Evolutionary conservation across 2,888 invertebrate species (phyloP), one percentile per base, ranked within the genome.

Genomic region (Celastrina argiolus): DNA sequence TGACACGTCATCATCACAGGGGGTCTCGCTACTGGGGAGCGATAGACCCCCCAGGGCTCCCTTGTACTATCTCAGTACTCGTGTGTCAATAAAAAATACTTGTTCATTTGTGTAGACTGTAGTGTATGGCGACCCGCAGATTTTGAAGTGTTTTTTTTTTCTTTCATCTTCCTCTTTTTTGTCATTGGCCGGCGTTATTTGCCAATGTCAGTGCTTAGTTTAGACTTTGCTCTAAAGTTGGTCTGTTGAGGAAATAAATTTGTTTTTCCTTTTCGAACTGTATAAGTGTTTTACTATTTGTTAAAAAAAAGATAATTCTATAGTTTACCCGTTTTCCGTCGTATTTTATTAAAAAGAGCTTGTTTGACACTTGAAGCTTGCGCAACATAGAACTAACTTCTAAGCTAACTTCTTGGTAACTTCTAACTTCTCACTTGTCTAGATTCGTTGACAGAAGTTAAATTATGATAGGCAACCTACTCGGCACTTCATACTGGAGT

Each of bases 401-500:
- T 5, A n/a, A n/a, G n/a, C n/a, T n/a, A n/a, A n/a, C n/a, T n/a
- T n/a, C n/a, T n/a, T n/a, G n/a, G n/a, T n/a, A n/a, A n/a, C n/a
- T n/a, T n/a, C n/a, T n/a, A n/a, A n/a, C 14, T 51, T 51, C 22
- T 5, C 12, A 51, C 51, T 51, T 51, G 51, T 26, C 51, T 18
- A 18, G 22, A 26, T 51, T 51, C 51, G 51, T 51, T 26, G 51
- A 51, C 22, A 51, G 51, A 51, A 51, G 51, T 51, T 51, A 51
- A 51, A 51, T 51, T 51, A 51, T 51, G 22, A 51, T 51, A 51
- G 22, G 51, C 22, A 12, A 51, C 22, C 22, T 58, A 31, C 31
- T 58, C 31, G 14, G 58, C 16, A 58, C 28, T 28, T n/a, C 8
- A 12, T 58, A 58, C 31, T 31, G 58, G 28, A 58, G 58, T 58